A percentile compares a stretch with the other conserved stretches of the same genome.
phyloP scores from a whole-genome alignment of 2,888 invertebrate genomes.

The Macrosiphum euphorbiae region DNA sequence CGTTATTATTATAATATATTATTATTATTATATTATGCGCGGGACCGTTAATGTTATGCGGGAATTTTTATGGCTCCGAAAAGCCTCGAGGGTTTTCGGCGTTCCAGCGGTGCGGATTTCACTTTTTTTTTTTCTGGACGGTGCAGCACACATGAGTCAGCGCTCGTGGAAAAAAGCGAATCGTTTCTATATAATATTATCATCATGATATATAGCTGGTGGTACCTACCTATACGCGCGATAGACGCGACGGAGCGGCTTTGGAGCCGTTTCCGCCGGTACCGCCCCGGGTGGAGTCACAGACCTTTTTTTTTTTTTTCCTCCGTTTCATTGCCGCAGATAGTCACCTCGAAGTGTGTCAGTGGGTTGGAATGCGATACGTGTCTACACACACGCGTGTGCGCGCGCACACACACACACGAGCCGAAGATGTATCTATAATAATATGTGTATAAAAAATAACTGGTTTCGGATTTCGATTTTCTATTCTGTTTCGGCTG shows the following conservation, averaged over 20 bases:
- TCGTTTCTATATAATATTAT: too few species aligned
- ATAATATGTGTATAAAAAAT: background rate
- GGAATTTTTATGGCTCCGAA: constrained; percentile 43
- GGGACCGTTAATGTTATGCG: constrained; percentile 44
- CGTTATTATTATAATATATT: background rate
- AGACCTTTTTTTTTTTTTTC: constrained; percentile 50
- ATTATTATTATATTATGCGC: background rate
- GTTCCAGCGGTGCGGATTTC: constrained; percentile 36
- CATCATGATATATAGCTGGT: too few species aligned
- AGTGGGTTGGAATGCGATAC: constrained; percentile 59
- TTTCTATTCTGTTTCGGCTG: constrained; percentile 64
- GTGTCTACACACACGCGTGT: background rate
- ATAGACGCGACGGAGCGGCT: background rate
- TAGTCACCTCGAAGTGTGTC: constrained; percentile 47
- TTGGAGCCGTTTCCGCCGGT: constrained; percentile 34
- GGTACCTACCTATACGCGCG: background rate
- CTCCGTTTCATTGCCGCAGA: constrained; percentile 24
- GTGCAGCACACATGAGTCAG: background rate
- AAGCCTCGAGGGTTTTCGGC: background rate
- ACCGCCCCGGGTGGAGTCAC: constrained; percentile 58
- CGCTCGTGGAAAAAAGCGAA: constrained; percentile 37
- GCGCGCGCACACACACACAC: background rate
- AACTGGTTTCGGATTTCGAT: constrained; percentile 64
- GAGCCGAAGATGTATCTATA: constrained; percentile 48
- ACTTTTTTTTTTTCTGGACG: background rate